Base-by-base conservation (phyloP, 2,113 vertebrate genomes). In the Xiphorhynchus elegans region DNA sequence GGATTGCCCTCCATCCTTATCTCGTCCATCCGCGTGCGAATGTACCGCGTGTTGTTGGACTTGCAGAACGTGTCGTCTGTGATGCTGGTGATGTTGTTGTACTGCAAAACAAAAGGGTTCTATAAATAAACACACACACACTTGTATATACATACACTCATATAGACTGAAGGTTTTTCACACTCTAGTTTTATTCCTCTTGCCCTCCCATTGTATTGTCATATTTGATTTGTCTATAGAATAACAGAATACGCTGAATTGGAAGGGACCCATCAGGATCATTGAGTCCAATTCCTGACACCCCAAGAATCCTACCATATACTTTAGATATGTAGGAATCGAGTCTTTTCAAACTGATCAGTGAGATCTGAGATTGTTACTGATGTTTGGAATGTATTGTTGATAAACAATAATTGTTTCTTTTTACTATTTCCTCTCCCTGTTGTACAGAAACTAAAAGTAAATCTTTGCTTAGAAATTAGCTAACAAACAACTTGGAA, bases 1-100 rank as follows among this genome's bases (percentile, higher is more conserved):
- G 99, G 99, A 29, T 99, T 99, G 47, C 99, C 99, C 25, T 99
- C 99, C 98, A 99, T 90, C 39, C 99, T 97, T 59, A 99, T 99
- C 96, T 99, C 99, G 17, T 97, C 99, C 96, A 99, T 98, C 16
- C 91, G 97, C 3, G 98, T 96, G 72, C 99, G 98, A 88, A 99
- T 98, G 72, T 99, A 99, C 75, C 98, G 98, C 20, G 98, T 99
- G 95, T 98, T 95, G 28, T 98, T 99, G 44, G 98, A 98, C 96
- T 98, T 99, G 97, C 99, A 99, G 98, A 99, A 99, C 21, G 99
- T 99, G 90, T 99, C 98, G 13, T 98, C 96, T 17, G 96, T 99
- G 96, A 99, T 98, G 7, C 98, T 98, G 24, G 98, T 98, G 96
- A 99, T 99, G 96, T 99, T 99, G 98, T 99, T 99, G 97, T 99